phyloP scores from a whole-genome alignment of 2,888 invertebrate genomes.

The Melipona bicolor region DNA sequence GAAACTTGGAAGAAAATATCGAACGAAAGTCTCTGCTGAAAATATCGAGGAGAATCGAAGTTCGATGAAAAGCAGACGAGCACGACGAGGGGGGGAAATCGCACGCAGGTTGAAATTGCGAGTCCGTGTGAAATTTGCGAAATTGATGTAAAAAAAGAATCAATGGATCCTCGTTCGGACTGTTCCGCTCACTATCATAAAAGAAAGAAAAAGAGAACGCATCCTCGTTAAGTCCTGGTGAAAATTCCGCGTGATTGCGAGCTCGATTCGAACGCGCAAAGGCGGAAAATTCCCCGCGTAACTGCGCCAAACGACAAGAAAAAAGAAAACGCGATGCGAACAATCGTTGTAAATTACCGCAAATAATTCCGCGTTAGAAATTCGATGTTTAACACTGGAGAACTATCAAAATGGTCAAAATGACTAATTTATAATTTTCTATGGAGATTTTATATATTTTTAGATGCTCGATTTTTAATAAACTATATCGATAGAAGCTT shows the following conservation, averaged over 20 bases:
- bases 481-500: too few species aligned
- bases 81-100: not conserved
- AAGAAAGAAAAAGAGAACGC: not conserved
- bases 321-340: too few species aligned
- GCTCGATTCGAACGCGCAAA: not conserved
- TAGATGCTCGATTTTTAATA: too few species aligned
- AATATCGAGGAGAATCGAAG: too few species aligned
- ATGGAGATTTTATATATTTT: too few species aligned
- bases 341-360: too few species aligned
- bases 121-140: not conserved
- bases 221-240: not conserved
- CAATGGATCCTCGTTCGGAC: not conserved
- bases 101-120: not conserved
- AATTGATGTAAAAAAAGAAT: not conserved
- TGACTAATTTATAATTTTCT: too few species aligned
- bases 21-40: not conserved
- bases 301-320: not conserved
- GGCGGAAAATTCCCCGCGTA: not conserved
- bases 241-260: not conserved
- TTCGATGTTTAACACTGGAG: too few species aligned
- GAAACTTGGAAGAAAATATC: not conserved
- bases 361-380: too few species aligned
- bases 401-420: too few species aligned
- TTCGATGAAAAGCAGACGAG: not conserved
- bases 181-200: not conserved